Base-by-base conservation (phyloP, 2,113 vertebrate genomes). In the Pogona vitticeps region DNA sequence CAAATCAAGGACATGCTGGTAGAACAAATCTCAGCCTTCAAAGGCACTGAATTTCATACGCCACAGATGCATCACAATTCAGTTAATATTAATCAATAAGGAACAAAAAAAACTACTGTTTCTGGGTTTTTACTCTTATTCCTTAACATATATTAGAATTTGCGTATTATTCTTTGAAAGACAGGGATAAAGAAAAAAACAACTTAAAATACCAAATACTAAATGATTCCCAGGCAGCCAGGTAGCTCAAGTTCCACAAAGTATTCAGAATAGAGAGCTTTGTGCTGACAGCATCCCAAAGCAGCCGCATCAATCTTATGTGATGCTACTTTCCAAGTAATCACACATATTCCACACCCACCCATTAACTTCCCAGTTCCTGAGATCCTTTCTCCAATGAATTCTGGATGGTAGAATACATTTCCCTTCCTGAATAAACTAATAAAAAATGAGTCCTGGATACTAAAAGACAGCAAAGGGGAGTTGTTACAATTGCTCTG, bases 381-480 rank as follows among this genome's bases (percentile, higher is more conserved):
- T 76, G 78, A 67, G 85, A 92, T 2, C 20, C 0, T 87, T 81
- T 70, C 28, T 36, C 72, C 33, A 84, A 36, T 80, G 90, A 90
- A 40, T 68, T 73, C 73, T 61, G 85, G 84, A 88, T 61, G 21
- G 82, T 59, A 94, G 40, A 88, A 89, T 71, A 65, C 73, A 87
- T 86, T 63, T 81, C 76, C 26, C n/a, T 20, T 15, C 12, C 23
- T 42, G 3, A 2, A 46, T 68, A 33, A 80, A 28, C 58, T 2
- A 0, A 0, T 38, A 73, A 88, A 4, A n/a, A n/a, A 76, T 73
- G 59, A 87, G 65, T 3, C 67, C 40, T 80, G n/a, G 46, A 88
- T 72, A 33, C 56, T 2, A 13, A 59, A n/a, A 86, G 31, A 59
- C 28, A 79, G 20, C 88, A 79, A 15, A 20, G 14, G 77, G 86